Percentiles rank a stretch among this genome's conserved stretches.
Evolutionary conservation across 2,888 invertebrate genomes (phyloP).

Genomic region (Rhodophaea formosa): DNA sequence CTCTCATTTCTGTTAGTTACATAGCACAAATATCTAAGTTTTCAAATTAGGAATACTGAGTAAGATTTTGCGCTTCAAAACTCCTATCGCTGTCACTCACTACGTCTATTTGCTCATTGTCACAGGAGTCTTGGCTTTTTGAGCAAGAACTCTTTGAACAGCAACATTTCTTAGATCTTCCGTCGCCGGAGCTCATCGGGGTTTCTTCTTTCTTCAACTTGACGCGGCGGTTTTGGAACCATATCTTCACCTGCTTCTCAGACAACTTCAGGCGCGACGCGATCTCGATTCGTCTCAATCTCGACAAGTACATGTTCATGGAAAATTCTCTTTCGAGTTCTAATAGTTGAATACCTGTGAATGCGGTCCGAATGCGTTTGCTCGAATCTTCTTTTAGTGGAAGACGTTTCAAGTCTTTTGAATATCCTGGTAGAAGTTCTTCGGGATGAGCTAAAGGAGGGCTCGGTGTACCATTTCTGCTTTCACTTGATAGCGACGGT

Average conservation of each 20-base stretch:
- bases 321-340: constrained; percentile 95
- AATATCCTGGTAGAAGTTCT: constrained; percentile 69
- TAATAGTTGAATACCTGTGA: constrained; percentile 93
- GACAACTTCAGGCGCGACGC: constrained; percentile 93
- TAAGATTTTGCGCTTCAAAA: constrained; percentile 58
- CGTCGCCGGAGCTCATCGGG: constrained; percentile 62
- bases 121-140: constrained; percentile 53
- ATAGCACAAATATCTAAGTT: constrained; percentile 17
- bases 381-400: constrained; percentile 84
- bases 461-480: constrained; percentile 80
- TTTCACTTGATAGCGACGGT: constrained; percentile 68
- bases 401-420: constrained; percentile 69
- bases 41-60: constrained; percentile 48
- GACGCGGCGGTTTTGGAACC: constrained; percentile 97
- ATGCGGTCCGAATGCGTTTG: constrained; percentile 95
- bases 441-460: constrained; percentile 73
- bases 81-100: constrained; percentile 67
- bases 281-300: constrained; percentile 94
- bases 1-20: constrained; percentile 3
- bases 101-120: constrained; percentile 70
- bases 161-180: constrained; percentile 63
- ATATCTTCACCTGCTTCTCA: constrained; percentile 97
- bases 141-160: constrained; percentile 60
- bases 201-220: constrained; percentile 95
- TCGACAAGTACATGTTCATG: constrained; percentile 93